phyloP scores from a whole-genome alignment of 2,888 invertebrate species.

The Stenichneumon culpator region DNA sequence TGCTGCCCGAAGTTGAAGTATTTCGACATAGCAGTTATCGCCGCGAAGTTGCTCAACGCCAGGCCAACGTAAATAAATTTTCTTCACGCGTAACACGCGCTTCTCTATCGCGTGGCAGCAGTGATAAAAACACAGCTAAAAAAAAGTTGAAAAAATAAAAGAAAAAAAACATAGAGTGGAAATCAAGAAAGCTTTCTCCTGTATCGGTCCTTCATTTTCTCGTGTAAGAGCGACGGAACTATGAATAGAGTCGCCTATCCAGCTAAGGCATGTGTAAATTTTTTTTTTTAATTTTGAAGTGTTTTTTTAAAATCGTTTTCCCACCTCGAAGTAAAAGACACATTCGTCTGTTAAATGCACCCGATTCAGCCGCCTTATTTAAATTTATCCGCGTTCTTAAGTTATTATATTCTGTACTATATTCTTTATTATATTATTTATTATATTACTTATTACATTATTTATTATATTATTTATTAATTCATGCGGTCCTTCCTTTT shows the following conservation, averaged over 20 bases:
- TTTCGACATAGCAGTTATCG: background rate
- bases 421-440: too few relatives aligned
- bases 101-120: too few relatives aligned
- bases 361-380: slow-evolving; percentile 5
- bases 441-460: too few relatives aligned
- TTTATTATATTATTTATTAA: too few relatives aligned
- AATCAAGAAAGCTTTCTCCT: background rate
- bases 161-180: too few relatives aligned
- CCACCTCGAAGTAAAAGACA: slow-evolving; percentile 22
- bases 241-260: slow-evolving; percentile 58
- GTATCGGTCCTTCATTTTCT: slow-evolving; percentile 28
- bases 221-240: slow-evolving; percentile 13
- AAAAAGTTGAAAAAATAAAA: too few relatives aligned
- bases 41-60: background rate
- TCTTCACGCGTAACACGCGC: too few relatives aligned
- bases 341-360: background rate
- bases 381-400: slow-evolving; percentile 12
- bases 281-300: background rate
- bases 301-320: slow-evolving; percentile 9
- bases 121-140: too few relatives aligned
- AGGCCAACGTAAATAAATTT: too few relatives aligned
- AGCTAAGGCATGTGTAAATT: slow-evolving; percentile 31
- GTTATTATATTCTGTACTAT: too few relatives aligned
- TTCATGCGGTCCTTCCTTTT: slow-evolving; percentile 12
- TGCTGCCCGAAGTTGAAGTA: background rate